Evolutionary conservation across 2,113 vertebrate genomes (phyloP), one percentile per base, ranked within the genome.

Genomic region (Chaetura pelagica): DNA sequence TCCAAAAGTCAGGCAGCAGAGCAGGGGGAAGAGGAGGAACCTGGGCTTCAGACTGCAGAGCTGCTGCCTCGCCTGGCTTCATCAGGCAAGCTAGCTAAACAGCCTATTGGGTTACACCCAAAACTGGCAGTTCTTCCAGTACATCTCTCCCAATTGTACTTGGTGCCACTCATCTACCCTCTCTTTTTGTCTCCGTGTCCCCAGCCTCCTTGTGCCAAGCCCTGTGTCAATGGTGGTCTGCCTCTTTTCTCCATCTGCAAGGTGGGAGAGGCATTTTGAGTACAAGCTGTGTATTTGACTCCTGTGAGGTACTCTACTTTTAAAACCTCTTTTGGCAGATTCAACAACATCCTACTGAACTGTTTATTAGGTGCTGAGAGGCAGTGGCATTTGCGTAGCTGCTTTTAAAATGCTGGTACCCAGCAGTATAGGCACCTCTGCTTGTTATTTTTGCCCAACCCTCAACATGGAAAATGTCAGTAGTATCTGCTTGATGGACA

Each of bases 301-400:
- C 73, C 76, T 74, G 27, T 8, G 32, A 69, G 64, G 40, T 52
- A 7, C 51, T 71, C n/a, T 30, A 66, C 51, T 67, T 87, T 91
- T 89, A 95, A 96, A 89, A 77, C 6, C 10, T 9, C 27, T 89
- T 72, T 87, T 91, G 42, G 69, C 76, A 94, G 48, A 64, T 78
- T 89, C 81, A 74, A 69, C 4, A 5, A 49, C 64, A 69, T 74
- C 57, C 30, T 86, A 55, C 54, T 66, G 62, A 93, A 66, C n/a
- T 59, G 55, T 85, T 96, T 73, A 92, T 86, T 94, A 88, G 54
- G 24, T 69, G 59, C 58, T 90, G 72, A 96, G 72, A 84, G 72
- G 86, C 22, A 49, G 72, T 86, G 72, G 58, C 58, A 27, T 94
- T 93, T 93, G 82, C 68, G 71, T n/a, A 90, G 55, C 58, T 89